Percentiles rank a stretch among this genome's conserved stretches.
Evolutionary conservation across 2,888 invertebrate species (phyloP).

Genomic region (Melanostoma mellinum): DNA sequence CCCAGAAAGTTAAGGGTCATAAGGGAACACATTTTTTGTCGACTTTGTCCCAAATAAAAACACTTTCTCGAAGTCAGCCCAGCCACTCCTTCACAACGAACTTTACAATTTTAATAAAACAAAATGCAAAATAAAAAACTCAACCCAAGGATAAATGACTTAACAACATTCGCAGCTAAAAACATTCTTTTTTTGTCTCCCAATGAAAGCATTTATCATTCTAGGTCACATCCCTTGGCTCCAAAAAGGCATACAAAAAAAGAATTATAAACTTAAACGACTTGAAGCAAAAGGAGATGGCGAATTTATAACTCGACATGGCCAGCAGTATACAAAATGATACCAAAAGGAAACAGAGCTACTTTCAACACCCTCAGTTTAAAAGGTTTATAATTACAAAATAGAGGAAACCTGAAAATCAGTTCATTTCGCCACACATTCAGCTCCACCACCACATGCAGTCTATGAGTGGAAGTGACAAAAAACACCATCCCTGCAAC

Average conservation of each 20-base stretch:
- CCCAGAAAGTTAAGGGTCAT: no score
- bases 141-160: background rate
- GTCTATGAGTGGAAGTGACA: conserved; percentile 2
- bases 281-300: conserved; percentile 9
- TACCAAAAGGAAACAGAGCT: no score
- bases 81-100: no score
- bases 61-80: no score
- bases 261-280: background rate
- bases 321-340: no score
- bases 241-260: background rate
- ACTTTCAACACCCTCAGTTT: no score
- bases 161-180: background rate
- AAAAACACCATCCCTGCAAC: conserved; percentile 39
- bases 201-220: background rate
- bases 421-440: conserved; percentile 5
- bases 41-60: no score
- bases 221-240: background rate
- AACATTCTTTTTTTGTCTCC: background rate
- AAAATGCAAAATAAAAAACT: conserved; percentile 17
- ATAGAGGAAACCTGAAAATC: conserved; percentile 42
- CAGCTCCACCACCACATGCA: background rate
- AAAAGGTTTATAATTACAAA: conserved; percentile 31
- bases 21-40: no score
- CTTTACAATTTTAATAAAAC: conserved; percentile 24
- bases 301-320: background rate